Evolutionary conservation across 2,797 vertebrate genomes (phyloP), one percentile per base, ranked within the genome.

Genomic region (Sebastes cheni): DNA sequence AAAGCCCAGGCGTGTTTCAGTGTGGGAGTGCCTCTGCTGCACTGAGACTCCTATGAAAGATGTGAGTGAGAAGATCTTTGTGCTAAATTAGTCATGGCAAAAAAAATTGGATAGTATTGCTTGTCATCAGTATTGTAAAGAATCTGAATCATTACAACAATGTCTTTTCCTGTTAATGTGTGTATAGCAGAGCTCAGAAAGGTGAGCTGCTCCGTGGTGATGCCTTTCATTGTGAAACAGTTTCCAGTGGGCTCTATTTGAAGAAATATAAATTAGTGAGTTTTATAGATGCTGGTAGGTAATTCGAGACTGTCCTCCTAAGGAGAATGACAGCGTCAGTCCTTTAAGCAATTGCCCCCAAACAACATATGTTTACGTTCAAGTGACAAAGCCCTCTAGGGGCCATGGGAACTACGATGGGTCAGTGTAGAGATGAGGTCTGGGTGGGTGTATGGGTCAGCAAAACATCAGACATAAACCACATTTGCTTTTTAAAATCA

Each of bases 11-110:
- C 91, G 82, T 89, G 87, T 91, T 92, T 89, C 77, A 86, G 86
- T 90, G 92, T 91, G 91, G 88, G 89, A 91, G 92, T 89, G 90
- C 88, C 90, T 90, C 86, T 86, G 88, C 85, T 90, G 89, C 91
- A 80, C 79, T 65, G 83, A 92, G 92, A 83, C 81, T 85, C 23
- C 4, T 60, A 72, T 91, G 90, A 90, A 89, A 86, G 88, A 88
- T 20, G 54, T 72, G 82, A 89, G 88, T 81, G 91, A 93, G 86
- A 90, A 84, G 82, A 88, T 91, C 82, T 90, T 90, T 90, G 81
- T 81, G 70, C 78, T 79, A 87, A 92, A 93, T 90, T 86, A 87
- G 82, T 87, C 84, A 80, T 70, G 76, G 74, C 74, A 72, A 75
- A 86, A 52, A 52, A 68, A 59, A 84, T 58, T 65, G 30, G 58